Conservation (phyloP, 2,888 invertebrate genomes). For the Orthonychiurus folsomi region DNA sequence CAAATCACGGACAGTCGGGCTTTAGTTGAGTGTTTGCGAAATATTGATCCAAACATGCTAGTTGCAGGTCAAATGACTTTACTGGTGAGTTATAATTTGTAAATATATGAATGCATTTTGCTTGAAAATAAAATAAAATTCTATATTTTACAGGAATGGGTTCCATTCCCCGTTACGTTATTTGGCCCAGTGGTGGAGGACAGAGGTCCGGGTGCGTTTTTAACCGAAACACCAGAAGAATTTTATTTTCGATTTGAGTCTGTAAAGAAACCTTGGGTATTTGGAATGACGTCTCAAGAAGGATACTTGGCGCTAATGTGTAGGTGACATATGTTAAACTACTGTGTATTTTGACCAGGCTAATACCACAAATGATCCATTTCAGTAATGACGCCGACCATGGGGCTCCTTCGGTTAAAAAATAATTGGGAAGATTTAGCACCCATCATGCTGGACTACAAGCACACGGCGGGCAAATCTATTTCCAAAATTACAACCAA, state of each 20-base stretch:
- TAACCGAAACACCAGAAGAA: slow-evolving; percentile 21
- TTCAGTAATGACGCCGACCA: slow-evolving; percentile 8
- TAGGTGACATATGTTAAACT: slow-evolving; percentile 6
- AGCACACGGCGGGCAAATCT: slow-evolving; percentile 21
- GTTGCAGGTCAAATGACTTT: slow-evolving; percentile 20
- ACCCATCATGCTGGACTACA: slow-evolving; percentile 28
- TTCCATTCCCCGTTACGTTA: slow-evolving; percentile 23
- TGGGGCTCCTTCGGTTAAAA: slow-evolving; percentile 13
- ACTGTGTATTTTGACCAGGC: not conserved
- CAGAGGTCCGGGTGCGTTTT: slow-evolving; percentile 17
- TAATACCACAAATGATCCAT: no score
- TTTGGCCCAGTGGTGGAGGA: slow-evolving; percentile 26
- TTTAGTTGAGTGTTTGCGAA: slow-evolving; percentile 22
- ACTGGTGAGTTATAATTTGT: slow-evolving; percentile 16
- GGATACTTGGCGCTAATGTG: slow-evolving; percentile 25
- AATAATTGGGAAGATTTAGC: slow-evolving; percentile 22
- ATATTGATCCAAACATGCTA: slow-evolving; percentile 20
- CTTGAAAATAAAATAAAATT: no score
- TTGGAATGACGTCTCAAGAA: slow-evolving; percentile 21
- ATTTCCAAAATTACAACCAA: not conserved
- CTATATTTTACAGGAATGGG: slow-evolving; percentile 11
- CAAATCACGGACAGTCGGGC: slow-evolving; percentile 7
- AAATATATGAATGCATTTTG: not conserved
- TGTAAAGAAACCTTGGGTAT: slow-evolving; percentile 24
- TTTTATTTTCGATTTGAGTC: slow-evolving; percentile 17